Evolutionary conservation across 2,113 vertebrate species (phyloP).

Genomic region (Lophochroa leadbeateri): DNA sequence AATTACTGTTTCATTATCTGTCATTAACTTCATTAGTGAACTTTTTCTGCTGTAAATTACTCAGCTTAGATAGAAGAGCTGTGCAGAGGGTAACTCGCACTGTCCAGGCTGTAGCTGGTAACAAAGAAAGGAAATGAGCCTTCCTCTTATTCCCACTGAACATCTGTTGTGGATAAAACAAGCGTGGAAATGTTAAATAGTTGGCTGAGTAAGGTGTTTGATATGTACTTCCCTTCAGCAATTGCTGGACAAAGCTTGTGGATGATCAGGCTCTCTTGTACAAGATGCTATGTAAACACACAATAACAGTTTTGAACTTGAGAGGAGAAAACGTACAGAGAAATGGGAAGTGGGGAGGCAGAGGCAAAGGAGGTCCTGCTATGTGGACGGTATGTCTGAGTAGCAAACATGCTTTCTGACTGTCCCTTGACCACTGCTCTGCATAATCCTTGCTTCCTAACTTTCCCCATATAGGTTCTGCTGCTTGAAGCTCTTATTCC

Average conservation of each 20-base stretch:
- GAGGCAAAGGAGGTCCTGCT: not conserved
- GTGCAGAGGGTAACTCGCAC: not conserved
- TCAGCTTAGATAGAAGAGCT: not conserved
- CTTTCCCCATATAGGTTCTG: not conserved
- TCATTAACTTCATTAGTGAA: not conserved
- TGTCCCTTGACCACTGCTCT: not conserved
- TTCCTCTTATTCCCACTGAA: not conserved
- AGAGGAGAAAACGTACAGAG: not conserved
- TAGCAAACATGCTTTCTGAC: not conserved
- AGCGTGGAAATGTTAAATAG: not conserved
- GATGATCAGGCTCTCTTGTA: not conserved
- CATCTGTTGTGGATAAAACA: not conserved
- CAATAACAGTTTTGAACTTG: not conserved
- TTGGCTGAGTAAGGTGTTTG: not conserved
- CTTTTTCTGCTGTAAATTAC: not conserved
- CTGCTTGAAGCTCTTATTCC: not conserved
- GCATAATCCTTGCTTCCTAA: not conserved
- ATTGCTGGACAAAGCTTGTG: not conserved
- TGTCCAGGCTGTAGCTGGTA: not conserved
- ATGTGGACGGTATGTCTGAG: not conserved
- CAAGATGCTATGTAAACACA: not conserved
- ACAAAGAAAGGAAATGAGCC: not conserved
- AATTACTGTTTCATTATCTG: not conserved
- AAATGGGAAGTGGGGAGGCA: not conserved
- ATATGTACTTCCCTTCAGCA: not conserved